Conservation (phyloP, 1,140 invertebrate species). For the Meloidogyne hapla region DNA sequence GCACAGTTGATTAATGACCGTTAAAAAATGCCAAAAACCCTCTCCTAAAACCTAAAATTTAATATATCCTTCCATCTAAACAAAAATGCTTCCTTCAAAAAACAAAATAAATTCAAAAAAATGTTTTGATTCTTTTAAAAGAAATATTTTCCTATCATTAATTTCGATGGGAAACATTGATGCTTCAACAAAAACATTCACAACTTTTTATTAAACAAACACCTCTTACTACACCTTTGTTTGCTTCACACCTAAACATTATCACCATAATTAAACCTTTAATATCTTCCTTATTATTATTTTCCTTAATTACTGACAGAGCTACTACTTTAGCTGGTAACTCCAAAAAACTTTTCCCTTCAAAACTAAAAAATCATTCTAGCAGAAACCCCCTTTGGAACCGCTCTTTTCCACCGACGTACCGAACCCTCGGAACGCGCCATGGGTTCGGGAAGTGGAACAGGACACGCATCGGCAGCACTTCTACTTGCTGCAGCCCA, state of each 20-base stretch:
- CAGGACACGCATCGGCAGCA: constrained; percentile 23
- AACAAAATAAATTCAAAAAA: too few relatives aligned
- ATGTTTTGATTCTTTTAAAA: not conserved
- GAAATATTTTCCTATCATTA: not conserved
- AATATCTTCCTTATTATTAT: not conserved
- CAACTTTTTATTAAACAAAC: too few relatives aligned
- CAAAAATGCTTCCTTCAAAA: too few relatives aligned
- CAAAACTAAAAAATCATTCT: not conserved
- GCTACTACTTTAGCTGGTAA: not conserved
- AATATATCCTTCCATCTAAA: not conserved
- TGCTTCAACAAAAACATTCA: not conserved
- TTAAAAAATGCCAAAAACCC: not conserved
- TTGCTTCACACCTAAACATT: not conserved
- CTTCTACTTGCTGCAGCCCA: constrained; percentile 1
- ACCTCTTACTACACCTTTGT: not conserved
- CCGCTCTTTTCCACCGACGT: not conserved
- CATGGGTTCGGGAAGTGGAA: constrained; percentile 7
- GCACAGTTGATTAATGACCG: not conserved
- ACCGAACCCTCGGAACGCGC: not conserved
- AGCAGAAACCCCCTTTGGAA: not conserved
- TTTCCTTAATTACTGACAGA: constrained; percentile 2
- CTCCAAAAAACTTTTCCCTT: not conserved
- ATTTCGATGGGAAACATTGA: not conserved
- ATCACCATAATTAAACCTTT: not conserved
- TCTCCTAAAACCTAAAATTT: constrained; percentile 3